Evolutionary conservation across 37 sponge, comb jelly and placozoan genomes (phyloP), one percentile per base, ranked within the genome.

Genomic region (Spongilla lacustris): DNA sequence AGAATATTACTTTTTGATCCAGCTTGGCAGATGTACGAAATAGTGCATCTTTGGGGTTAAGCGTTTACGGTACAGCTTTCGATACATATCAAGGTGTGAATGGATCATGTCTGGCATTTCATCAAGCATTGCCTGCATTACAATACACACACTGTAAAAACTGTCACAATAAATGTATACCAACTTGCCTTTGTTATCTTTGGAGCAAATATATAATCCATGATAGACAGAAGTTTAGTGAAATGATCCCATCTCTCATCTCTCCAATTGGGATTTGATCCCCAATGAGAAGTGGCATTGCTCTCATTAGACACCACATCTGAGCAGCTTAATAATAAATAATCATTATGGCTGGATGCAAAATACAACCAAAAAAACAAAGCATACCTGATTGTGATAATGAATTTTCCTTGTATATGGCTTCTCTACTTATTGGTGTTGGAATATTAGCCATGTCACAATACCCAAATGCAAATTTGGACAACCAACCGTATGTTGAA

Each of bases 201-300:
- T 29, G 89, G 93, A 68, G 90, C 87, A 78, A 93, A 86, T 28
- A 86, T 10, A 36, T 79, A 82, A 34, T 85, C 94, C 75, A 88
- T 79, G 37, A 93, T 93, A 5, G 79, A 38, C 25, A 86, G 80
- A 10, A 90, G 77, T 27, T 46, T 3, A 2, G 90, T 75, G 50
- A 84, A 94, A 46, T 86, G 85, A 2, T 79, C 66, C 89, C 89
- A 93, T 35, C 87, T 14, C 4, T 12, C 66, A 21, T 90, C 73
- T 90, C 73, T 9, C 83, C 85, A 32, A 34, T 26, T 33, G 75
- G 75, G 31, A 74, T 30, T 31, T 8, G 32, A 30, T 74, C 75
- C 23, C 75, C 75, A 25, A 74, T 34, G 22, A 74, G 35, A 30
- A 74, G 75, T 74, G 75, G 75, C 75, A 74, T 30, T 34, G 31